Conservation (phyloP, 2,797 vertebrate genomes). For the Apogon talboti region DNA sequence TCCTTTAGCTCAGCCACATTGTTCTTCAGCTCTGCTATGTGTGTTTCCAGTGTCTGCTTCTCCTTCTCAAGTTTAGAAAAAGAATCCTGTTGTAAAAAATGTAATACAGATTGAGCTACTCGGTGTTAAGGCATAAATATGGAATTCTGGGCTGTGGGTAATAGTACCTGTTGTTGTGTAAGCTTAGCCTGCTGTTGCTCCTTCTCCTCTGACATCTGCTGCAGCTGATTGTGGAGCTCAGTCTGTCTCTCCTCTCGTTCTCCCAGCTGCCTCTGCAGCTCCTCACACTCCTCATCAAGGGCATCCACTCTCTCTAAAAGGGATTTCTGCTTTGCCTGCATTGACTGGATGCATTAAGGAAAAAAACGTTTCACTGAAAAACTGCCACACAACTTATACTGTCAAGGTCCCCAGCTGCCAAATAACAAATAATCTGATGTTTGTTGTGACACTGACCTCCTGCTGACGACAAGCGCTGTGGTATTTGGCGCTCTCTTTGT, state of each 20-base stretch:
- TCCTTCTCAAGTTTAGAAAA: constrained; percentile 77
- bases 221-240: constrained; percentile 74
- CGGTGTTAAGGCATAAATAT: background rate
- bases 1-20: constrained; percentile 74
- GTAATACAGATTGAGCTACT: background rate
- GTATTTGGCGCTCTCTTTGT: constrained; percentile 88
- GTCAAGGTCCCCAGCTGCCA: background rate
- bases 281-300: constrained; percentile 86
- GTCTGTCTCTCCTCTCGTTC: constrained; percentile 77
- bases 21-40: constrained; percentile 66
- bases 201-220: constrained; percentile 67
- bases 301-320: constrained; percentile 85
- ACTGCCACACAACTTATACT: background rate
- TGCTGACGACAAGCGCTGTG: constrained; percentile 85
- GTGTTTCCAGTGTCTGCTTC: constrained; percentile 81
- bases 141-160: background rate
- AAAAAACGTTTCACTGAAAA: background rate
- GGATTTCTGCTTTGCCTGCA: constrained; percentile 87
- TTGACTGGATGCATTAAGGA: constrained; percentile 78
- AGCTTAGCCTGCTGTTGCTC: constrained; percentile 73
- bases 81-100: constrained; percentile 78
- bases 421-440: background rate
- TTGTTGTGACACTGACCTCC: constrained; percentile 81
- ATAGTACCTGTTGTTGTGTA: constrained; percentile 82
- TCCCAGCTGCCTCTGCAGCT: constrained; percentile 80